These are phyloP conservation scores for Anthoptus insignis DNA, from an alignment of 2,888 invertebrate species.

Conservation along the genomic window DNA sequence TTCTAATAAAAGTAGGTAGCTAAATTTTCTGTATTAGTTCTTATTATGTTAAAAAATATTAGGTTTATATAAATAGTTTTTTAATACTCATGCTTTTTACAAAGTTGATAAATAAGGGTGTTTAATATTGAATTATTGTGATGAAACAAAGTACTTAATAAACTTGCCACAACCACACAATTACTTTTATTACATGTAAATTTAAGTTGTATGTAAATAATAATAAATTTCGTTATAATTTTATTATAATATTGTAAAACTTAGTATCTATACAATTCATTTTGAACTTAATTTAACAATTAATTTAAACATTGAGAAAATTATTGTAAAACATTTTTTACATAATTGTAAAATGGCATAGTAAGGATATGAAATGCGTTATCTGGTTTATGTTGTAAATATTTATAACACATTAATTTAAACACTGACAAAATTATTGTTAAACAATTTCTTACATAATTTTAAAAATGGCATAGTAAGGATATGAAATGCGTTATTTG, in stretches of 20 bases:
- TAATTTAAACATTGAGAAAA: no score
- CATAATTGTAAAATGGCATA: background rate
- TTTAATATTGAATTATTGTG: conserved; percentile 55
- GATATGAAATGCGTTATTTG: background rate
- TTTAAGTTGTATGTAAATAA: conserved; percentile 72
- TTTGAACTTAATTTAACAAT: no score
- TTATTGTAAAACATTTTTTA: no score
- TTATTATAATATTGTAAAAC: conserved; percentile 39
- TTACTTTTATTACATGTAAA: conserved; percentile 59
- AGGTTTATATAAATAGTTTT: conserved; percentile 49
- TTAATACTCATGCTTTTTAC: conserved; percentile 54
- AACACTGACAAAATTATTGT: no score
- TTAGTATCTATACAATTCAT: conserved; percentile 10
- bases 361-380: background rate
- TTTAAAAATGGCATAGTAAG: no score
- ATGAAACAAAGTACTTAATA: conserved; percentile 77
- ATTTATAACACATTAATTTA: no score
- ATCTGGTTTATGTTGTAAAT: background rate
- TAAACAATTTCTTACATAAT: no score
- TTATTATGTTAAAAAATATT: conserved; percentile 60
- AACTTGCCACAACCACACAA: conserved; percentile 57
- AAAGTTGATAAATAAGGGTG: background rate
- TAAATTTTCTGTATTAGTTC: conserved; percentile 71
- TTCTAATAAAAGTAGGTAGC: conserved; percentile 71
- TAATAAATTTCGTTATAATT: conserved; percentile 59